Percentiles rank a stretch among this genome's conserved stretches.
These are phyloP conservation scores for Dolichotis patagonum DNA, from an alignment of 2,113 vertebrate species.

Conservation along the genomic window DNA sequence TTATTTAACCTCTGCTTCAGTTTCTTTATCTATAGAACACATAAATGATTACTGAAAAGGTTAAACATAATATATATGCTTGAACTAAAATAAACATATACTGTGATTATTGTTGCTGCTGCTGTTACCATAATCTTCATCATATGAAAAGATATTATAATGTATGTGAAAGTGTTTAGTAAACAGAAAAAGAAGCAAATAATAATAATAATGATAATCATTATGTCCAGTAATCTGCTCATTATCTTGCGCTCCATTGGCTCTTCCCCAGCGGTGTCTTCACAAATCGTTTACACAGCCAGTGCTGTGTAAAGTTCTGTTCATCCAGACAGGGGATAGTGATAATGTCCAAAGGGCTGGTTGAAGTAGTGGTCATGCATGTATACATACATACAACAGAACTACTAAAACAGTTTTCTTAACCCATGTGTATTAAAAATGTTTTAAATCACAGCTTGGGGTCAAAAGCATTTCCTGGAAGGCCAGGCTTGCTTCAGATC, in stretches of 20 bases:
- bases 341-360: not conserved
- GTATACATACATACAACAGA: not conserved
- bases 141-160: not conserved
- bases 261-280: not conserved
- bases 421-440: not conserved
- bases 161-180: not conserved
- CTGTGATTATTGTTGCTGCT: not conserved
- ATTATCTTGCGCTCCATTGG: not conserved
- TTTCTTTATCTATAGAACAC: slow-evolving; percentile 37
- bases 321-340: not conserved
- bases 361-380: not conserved
- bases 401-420: not conserved
- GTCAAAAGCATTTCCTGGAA: not conserved
- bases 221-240: not conserved
- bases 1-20: not conserved
- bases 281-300: not conserved
- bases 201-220: not conserved
- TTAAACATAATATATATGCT: not conserved
- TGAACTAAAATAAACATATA: not conserved
- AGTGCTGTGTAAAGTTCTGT: not conserved
- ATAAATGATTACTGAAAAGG: not conserved
- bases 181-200: not conserved
- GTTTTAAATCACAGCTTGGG: slow-evolving; percentile 13
- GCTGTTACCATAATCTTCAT: not conserved
- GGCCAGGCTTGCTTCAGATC: not conserved